These are phyloP conservation scores for Paraplagusia blochii DNA, from an alignment of 2,113 vertebrate species.

Conservation along the genomic window DNA sequence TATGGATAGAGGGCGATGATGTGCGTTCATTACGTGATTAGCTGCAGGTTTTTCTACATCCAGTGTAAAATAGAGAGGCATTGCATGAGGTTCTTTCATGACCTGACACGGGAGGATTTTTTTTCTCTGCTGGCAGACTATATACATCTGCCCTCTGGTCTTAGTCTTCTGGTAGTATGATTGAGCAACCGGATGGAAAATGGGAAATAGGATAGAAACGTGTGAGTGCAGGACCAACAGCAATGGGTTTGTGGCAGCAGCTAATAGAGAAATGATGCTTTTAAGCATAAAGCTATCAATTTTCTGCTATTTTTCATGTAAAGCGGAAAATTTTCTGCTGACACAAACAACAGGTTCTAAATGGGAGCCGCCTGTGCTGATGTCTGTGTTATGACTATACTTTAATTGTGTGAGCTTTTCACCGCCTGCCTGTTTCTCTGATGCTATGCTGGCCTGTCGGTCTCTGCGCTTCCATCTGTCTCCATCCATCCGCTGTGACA, in stretches of 20 bases:
- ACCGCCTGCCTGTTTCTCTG: constrained; percentile 32
- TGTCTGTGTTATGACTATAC: constrained; percentile 4
- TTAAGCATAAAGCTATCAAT: neutral
- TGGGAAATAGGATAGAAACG: neutral
- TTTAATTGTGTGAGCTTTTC: constrained; percentile 33
- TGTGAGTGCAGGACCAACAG: neutral
- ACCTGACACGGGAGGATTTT: neutral
- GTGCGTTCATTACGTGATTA: neutral
- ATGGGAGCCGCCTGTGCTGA: neutral
- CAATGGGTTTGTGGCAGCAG: neutral
- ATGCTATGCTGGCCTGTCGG: constrained; percentile 21
- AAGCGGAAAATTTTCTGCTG: neutral
- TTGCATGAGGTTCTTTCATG: neutral
- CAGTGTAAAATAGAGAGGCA: neutral
- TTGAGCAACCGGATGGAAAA: neutral
- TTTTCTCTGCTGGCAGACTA: neutral
- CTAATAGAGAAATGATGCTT: neutral
- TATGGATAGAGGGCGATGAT: neutral
- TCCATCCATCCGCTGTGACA: constrained; percentile 49
- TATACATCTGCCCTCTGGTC: neutral
- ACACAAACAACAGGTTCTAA: constrained; percentile 1
- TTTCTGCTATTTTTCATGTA: constrained; percentile 7
- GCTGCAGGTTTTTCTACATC: too few relatives aligned
- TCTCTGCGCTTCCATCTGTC: constrained; percentile 41
- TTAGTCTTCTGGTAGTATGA: neutral